Percentiles rank a stretch among this genome's conserved stretches.
Conservation (phyloP, 1,140 invertebrate genomes). For the Drosophila simulans region DNA sequence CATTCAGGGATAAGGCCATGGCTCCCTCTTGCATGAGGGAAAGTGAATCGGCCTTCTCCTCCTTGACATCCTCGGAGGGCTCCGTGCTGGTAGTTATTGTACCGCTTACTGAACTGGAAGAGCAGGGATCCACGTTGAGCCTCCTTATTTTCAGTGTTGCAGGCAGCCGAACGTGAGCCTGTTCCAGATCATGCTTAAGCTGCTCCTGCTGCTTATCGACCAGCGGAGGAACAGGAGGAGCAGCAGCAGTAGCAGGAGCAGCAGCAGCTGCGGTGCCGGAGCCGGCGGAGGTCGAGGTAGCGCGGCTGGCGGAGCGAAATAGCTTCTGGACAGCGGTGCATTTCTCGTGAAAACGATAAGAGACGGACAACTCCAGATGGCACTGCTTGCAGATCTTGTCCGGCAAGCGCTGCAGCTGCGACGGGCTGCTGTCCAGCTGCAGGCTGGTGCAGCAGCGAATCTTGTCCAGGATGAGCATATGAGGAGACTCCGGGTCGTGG, state of each 20-base stretch:
- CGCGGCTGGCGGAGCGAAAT: constrained; percentile 34
- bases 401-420: constrained; percentile 45
- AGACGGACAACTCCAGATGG: constrained; percentile 62
- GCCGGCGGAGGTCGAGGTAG: constrained; percentile 3
- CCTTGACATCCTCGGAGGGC: background rate
- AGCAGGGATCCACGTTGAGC: constrained; percentile 25
- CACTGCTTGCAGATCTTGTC: constrained; percentile 77
- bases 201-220: constrained; percentile 39
- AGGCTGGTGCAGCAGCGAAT: constrained; percentile 86
- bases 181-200: constrained; percentile 48
- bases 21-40: constrained; percentile 13
- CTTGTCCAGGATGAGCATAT: constrained; percentile 85
- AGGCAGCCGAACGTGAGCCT: constrained; percentile 61
- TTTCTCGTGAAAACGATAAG: constrained; percentile 77
- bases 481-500: constrained; percentile 85
- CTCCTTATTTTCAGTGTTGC: constrained; percentile 59
- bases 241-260: background rate
- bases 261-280: background rate
- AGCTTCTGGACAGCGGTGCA: constrained; percentile 68
- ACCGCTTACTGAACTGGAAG: background rate
- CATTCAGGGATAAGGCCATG: constrained; percentile 12
- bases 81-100: background rate
- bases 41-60: background rate
- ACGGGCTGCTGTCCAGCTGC: constrained; percentile 55
- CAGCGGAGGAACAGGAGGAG: constrained; percentile 8